Evolutionary conservation across 2,888 invertebrate species (phyloP), one percentile per base, ranked within the genome.

Genomic region (Lagria hirta): DNA sequence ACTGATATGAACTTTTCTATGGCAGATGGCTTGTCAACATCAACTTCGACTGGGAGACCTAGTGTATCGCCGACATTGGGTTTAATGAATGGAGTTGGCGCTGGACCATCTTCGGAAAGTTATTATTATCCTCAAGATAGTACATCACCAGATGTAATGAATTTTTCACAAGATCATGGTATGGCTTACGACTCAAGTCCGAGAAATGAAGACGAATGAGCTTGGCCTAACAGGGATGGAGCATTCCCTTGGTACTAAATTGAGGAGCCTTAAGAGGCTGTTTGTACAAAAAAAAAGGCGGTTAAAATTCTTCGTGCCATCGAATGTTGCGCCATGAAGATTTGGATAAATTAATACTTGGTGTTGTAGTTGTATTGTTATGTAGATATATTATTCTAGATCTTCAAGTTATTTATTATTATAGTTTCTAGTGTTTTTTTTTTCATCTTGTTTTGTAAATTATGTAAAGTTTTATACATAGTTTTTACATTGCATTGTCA

Each of bases 141-240:
- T 58, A 77, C 85, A 65, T 86, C 85, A 51, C 84, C 85, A 2
- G 84, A 85, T 42, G 74, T 73, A 51, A 71, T 79, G 65, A 75
- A 73, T 60, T 88, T 86, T 68, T 84, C 86, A 0, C 86, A 86
- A 1, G 88, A 87, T 48, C 77, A 77, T 54, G 72, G 75, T 21
- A 72, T 75, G 48, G 72, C 78, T 22, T 80, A 81, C 65, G 80
- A 80, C 57, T 78, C 81, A 55, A 80, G 80, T 69, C 80, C 87
- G 30, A 81, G 86, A 45, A 75, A 82, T 22, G 87, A 86, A 71
- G 85, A 87, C 46, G 88, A 88, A 80, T 88, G 87, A 87, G 80
- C 76, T 71, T 75, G 79, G 74, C 80, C 79, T 61, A 74, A 72
- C 60, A 68, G 72, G 73, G 73, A 72, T 55, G 60, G 55, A 26